phyloP scores from a whole-genome alignment of 2,797 vertebrate species.

The Steatocranus sp. region DNA sequence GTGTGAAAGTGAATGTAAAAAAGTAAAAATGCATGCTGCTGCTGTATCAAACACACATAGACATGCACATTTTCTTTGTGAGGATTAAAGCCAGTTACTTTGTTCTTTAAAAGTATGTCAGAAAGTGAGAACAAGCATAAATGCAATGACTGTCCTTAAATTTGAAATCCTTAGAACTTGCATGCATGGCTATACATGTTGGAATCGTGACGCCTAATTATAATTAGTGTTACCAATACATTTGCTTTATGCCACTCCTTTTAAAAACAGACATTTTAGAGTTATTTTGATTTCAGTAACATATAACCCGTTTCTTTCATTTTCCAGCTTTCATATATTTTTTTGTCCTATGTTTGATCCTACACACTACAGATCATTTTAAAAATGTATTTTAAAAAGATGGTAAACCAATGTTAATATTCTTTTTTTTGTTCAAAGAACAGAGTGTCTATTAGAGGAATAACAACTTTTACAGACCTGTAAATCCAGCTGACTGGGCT shows the following conservation, averaged over 20 bases:
- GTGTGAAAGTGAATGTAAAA: neutral
- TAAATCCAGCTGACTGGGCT: neutral
- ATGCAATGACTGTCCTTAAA: neutral
- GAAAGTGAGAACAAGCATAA: neutral
- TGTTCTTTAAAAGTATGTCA: neutral
- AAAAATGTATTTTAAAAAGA: neutral
- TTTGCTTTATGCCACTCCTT: neutral
- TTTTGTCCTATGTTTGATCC: neutral
- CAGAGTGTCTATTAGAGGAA: neutral
- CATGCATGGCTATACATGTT: neutral
- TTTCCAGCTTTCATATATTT: neutral
- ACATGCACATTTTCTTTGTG: neutral
- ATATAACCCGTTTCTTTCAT: neutral
- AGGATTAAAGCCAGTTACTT: neutral
- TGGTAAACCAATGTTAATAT: neutral
- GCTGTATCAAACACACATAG: neutral
- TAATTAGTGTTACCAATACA: neutral
- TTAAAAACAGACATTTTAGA: neutral
- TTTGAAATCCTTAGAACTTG: neutral
- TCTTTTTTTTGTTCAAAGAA: neutral
- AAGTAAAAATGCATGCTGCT: neutral
- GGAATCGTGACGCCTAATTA: neutral
- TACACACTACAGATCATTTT: neutral
- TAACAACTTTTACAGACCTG: conserved; percentile 22
- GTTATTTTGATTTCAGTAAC: neutral